phyloP scores from a whole-genome alignment of 92 coral and sea anemone genomes.

The Desmophyllum pertusum region DNA sequence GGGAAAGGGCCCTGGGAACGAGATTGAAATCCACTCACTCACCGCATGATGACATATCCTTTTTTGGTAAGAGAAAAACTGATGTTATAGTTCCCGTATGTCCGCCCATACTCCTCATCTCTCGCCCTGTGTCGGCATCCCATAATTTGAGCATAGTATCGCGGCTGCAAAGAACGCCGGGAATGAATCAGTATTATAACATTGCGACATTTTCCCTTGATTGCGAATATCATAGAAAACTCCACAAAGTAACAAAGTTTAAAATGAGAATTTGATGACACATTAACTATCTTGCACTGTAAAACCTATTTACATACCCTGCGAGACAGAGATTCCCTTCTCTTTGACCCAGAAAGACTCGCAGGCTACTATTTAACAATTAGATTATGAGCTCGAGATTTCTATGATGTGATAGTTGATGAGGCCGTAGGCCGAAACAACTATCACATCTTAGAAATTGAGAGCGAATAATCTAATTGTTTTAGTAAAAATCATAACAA shows the following conservation, averaged over 20 bases:
- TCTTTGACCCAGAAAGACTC: too few species aligned
- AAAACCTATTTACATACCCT: neutral
- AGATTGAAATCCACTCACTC: constrained; percentile 14
- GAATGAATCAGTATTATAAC: neutral
- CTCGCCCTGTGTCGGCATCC: constrained; percentile 93
- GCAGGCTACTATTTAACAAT: too few species aligned
- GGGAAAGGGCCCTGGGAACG: too few species aligned
- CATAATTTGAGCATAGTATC: constrained; percentile 97
- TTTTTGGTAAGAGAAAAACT: constrained; percentile 75
- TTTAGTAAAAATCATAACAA: too few species aligned
- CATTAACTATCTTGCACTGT: neutral
- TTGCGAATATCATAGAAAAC: too few species aligned
- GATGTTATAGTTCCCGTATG: constrained; percentile 98
- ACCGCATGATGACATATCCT: constrained; percentile 56
- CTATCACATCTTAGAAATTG: too few species aligned
- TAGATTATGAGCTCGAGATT: too few species aligned
- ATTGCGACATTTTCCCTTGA: too few species aligned
- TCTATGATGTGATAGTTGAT: too few species aligned
- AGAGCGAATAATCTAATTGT: too few species aligned
- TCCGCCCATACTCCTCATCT: constrained; percentile 96
- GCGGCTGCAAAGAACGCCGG: constrained; percentile 70
- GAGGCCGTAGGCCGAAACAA: too few species aligned
- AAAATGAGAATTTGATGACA: neutral
- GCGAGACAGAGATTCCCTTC: too few species aligned
- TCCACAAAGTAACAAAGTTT: neutral